A percentile compares a stretch with the other conserved stretches of the same genome.
phyloP scores from a whole-genome alignment of 1,140 invertebrate genomes.

The Dinothrombium tinctorium region DNA sequence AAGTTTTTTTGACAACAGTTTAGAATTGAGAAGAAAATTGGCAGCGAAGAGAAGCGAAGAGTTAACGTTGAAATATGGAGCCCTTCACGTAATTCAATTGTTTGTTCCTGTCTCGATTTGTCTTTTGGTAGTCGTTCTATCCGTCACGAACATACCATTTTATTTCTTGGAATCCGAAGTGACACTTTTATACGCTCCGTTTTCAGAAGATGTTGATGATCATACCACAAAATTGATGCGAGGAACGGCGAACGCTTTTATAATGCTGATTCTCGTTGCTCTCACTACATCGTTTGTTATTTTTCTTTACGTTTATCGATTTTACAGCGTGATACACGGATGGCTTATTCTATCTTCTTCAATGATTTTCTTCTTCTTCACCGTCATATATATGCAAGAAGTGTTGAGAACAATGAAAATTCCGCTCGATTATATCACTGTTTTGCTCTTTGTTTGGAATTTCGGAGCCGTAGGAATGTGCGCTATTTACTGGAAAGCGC shows the following conservation, averaged over 20 bases:
- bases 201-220: conserved; percentile 72
- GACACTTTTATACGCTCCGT: conserved; percentile 91
- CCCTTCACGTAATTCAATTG: conserved; percentile 89
- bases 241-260: conserved; percentile 79
- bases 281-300: conserved; percentile 85
- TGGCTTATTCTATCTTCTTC: conserved; percentile 93
- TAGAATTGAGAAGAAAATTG: too few relatives aligned
- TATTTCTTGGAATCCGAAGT: conserved; percentile 75
- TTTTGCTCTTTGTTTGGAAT: conserved; percentile 82
- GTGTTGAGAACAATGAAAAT: conserved; percentile 78
- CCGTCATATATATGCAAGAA: too few relatives aligned
- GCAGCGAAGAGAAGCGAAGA: too few relatives aligned
- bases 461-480: conserved; percentile 94
- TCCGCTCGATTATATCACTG: conserved; percentile 79
- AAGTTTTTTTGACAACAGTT: too few relatives aligned
- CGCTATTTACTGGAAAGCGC: conserved; percentile 93
- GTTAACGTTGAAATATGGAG: conserved; percentile 83
- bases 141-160: conserved; percentile 73
- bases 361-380: conserved; percentile 81
- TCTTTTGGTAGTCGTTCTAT: conserved; percentile 88
- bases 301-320: conserved; percentile 78
- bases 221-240: conserved; percentile 79
- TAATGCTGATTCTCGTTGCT: conserved; percentile 72
- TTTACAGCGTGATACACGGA: conserved; percentile 77
- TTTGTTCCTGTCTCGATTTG: conserved; percentile 92